Evolutionary conservation across 2,888 invertebrate species (phyloP).

Genomic region (Calameuta idolon): DNA sequence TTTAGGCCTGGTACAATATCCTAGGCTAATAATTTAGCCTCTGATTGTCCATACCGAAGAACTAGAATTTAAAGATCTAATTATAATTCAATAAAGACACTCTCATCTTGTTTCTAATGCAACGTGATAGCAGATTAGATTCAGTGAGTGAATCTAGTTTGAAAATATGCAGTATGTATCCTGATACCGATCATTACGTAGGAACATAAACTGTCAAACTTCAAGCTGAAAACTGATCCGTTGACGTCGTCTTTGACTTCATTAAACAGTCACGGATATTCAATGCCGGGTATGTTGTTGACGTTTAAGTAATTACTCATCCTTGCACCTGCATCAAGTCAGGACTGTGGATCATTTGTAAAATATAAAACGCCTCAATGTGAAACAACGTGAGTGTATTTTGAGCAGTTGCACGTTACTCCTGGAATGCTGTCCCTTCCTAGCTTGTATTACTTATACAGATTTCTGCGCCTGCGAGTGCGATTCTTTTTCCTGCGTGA

Average conservation of each 20-base stretch:
- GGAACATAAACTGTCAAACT: background rate
- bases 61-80: background rate
- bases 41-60: background rate
- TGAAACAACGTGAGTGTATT: slow-evolving; percentile 21
- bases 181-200: background rate
- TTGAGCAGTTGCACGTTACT: slow-evolving; percentile 36
- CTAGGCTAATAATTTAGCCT: background rate
- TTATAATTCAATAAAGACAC: background rate
- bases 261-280: background rate
- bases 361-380: slow-evolving; percentile 1
- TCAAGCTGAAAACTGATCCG: background rate
- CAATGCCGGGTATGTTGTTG: background rate
- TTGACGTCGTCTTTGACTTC: background rate
- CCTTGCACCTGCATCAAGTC: background rate
- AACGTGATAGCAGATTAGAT: background rate
- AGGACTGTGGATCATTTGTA: background rate
- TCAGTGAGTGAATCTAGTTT: background rate
- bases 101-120: background rate
- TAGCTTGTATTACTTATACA: background rate
- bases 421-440: slow-evolving; percentile 30
- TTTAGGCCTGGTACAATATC: background rate
- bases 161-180: background rate
- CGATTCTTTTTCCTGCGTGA: background rate
- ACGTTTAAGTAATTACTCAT: background rate
- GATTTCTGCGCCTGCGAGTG: background rate